Conservation (phyloP, 2,797 vertebrate species). For the Microtus obscurus region DNA sequence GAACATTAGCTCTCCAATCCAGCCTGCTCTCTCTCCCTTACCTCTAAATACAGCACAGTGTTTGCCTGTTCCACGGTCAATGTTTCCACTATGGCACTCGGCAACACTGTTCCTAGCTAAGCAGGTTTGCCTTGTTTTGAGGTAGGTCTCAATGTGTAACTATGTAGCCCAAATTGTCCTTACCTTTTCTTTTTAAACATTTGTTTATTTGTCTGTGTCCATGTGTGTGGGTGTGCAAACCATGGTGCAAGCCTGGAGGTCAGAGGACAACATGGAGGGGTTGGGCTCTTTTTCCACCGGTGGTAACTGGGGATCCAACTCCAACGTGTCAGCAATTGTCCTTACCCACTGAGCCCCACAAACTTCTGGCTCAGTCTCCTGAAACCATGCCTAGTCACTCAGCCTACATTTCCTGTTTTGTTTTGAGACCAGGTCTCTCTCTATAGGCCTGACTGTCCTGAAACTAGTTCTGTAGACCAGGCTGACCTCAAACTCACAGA, state of each 20-base stretch:
- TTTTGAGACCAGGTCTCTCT: neutral
- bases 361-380: neutral
- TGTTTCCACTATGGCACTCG: neutral
- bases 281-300: neutral
- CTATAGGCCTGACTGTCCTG: neutral
- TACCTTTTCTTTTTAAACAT: neutral
- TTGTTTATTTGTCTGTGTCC: neutral
- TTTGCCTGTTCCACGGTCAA: neutral
- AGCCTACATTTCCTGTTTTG: neutral
- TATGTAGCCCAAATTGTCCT: neutral
- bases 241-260: neutral
- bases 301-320: neutral
- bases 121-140: neutral
- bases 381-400: neutral
- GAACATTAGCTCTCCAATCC: neutral
- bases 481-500: neutral
- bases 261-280: neutral
- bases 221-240: neutral
- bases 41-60: neutral
- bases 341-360: neutral
- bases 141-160: neutral
- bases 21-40: neutral
- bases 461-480: neutral
- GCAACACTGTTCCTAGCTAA: neutral
- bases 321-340: neutral